These are phyloP conservation scores for Halictus ligatus DNA, from an alignment of 2,888 invertebrate genomes.

Conservation along the genomic window DNA sequence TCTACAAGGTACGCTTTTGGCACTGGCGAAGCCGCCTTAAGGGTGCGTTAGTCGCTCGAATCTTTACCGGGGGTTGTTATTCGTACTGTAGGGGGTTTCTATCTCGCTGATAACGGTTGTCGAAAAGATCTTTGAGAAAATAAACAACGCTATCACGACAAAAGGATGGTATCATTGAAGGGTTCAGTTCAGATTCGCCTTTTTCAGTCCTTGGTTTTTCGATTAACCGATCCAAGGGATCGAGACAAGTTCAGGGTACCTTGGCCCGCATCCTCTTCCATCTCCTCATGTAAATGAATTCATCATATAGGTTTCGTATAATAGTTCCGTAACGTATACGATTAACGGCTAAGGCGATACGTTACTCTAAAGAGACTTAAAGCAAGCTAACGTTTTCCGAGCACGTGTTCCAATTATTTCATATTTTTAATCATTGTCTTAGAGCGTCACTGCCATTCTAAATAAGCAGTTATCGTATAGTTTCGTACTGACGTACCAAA, in stretches of 20 bases:
- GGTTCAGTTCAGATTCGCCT: constrained; percentile 54
- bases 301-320: constrained; percentile 60
- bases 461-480: constrained; percentile 18
- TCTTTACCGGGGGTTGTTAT: constrained; percentile 69
- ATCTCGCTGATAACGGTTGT: constrained; percentile 58
- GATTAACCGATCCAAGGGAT: constrained; percentile 37
- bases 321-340: constrained; percentile 30
- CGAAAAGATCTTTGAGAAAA: constrained; percentile 52
- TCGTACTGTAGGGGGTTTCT: constrained; percentile 56
- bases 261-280: constrained; percentile 59
- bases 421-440: constrained; percentile 27
- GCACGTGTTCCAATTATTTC: constrained; percentile 21
- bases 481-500: background rate
- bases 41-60: constrained; percentile 69
- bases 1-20: constrained; percentile 56
- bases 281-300: constrained; percentile 63
- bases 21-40: constrained; percentile 47
- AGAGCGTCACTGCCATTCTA: constrained; percentile 36
- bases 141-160: constrained; percentile 61
- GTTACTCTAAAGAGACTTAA: constrained; percentile 19
- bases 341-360: constrained; percentile 32
- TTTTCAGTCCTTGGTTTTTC: constrained; percentile 45
- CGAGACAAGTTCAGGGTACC: constrained; percentile 44
- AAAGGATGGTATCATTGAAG: constrained; percentile 57
- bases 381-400: constrained; percentile 15